Conservation (phyloP, 2,888 invertebrate genomes). For the Microplitis deprimator region DNA sequence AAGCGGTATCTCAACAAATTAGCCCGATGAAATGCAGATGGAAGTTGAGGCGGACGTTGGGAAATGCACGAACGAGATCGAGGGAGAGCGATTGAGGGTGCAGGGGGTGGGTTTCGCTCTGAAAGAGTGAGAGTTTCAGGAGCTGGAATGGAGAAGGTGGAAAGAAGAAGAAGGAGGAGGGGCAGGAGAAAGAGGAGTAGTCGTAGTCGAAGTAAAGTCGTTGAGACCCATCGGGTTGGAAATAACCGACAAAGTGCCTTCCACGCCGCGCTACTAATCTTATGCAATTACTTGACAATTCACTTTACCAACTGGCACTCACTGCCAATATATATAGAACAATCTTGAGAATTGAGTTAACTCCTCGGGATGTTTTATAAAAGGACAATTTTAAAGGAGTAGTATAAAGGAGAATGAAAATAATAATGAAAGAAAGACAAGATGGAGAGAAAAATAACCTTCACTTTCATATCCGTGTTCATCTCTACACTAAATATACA, state of each 20-base stretch:
- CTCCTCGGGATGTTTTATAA: constrained; percentile 42
- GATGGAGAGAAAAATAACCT: background rate
- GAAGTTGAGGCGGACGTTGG: constrained; percentile 49
- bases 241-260: constrained; percentile 70
- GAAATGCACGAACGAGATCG: constrained; percentile 46
- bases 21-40: constrained; percentile 69
- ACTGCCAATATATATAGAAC: constrained; percentile 62
- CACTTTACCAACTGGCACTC: constrained; percentile 68
- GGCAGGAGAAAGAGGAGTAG: constrained; percentile 38
- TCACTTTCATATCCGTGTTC: background rate
- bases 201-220: constrained; percentile 69
- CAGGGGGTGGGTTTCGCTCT: constrained; percentile 7
- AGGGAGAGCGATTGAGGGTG: constrained; percentile 47
- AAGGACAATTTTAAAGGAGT: constrained; percentile 23
- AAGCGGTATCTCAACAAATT: constrained; percentile 72
- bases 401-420: constrained; percentile 10
- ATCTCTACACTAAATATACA: too few relatives aligned
- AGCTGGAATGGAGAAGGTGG: background rate
- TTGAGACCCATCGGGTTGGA: constrained; percentile 70
- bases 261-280: constrained; percentile 68
- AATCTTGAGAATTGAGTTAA: constrained; percentile 66
- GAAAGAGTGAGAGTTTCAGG: too few relatives aligned
- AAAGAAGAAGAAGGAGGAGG: constrained; percentile 31
- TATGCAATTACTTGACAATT: constrained; percentile 71
- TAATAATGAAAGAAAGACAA: constrained; percentile 38